These are phyloP conservation scores for Drosophila ogumai DNA, from an alignment of 1,140 invertebrate species.

Conservation along the genomic window DNA sequence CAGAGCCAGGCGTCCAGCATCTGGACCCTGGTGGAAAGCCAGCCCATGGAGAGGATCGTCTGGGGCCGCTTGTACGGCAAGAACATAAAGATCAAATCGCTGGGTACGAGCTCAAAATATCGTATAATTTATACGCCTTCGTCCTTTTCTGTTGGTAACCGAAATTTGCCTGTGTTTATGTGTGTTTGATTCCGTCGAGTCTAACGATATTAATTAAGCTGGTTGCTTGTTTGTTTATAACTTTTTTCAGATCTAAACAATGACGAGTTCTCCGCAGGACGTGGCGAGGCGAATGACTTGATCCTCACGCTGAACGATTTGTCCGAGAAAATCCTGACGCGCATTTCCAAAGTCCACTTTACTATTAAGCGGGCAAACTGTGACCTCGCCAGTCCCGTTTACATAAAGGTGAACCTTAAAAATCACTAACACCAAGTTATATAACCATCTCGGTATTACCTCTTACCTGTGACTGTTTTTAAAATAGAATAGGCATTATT, in stretches of 20 bases:
- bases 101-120: constrained; percentile 77
- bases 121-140: constrained; percentile 78
- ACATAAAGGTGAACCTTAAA: constrained; percentile 67
- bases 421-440: not conserved
- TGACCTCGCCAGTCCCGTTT: constrained; percentile 79
- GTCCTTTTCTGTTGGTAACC: constrained; percentile 79
- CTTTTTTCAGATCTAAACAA: constrained; percentile 69
- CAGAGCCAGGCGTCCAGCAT: constrained; percentile 80
- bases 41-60: constrained; percentile 79
- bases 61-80: constrained; percentile 83
- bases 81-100: constrained; percentile 80
- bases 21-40: constrained; percentile 79
- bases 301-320: constrained; percentile 75
- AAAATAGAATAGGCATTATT: not conserved
- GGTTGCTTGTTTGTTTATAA: not conserved
- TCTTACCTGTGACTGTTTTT: not conserved
- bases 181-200: constrained; percentile 21
- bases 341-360: constrained; percentile 83
- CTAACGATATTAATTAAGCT: not conserved
- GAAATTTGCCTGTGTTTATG: constrained; percentile 29
- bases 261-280: constrained; percentile 76
- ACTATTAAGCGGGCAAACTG: constrained; percentile 71
- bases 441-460: no score
- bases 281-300: constrained; percentile 76
- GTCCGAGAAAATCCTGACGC: constrained; percentile 78